Evolutionary conservation across 2,113 vertebrate genomes (phyloP), one percentile per base, ranked within the genome.

Genomic region (Seriola rivoliana): DNA sequence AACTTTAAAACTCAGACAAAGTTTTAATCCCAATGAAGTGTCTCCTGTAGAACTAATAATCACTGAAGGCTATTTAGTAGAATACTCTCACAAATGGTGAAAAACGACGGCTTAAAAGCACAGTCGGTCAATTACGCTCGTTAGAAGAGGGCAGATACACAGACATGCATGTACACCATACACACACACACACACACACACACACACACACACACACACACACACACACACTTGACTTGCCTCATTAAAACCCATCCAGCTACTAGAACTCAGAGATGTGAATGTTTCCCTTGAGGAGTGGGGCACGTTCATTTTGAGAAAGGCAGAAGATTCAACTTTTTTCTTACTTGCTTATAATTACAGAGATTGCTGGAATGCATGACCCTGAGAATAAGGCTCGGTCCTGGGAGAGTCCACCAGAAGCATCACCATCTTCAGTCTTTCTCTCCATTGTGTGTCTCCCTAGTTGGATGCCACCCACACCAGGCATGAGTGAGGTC

Each of bases 221-320:
- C 68, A 68, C 74, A 82, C 82, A 84, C 71, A 65, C 76, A 72
- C 86, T 94, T 92, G 92, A 94, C 93, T 95, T 94, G 93, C 92
- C 94, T 95, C 94, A 94, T 95, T 95, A 95, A 95, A 95, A 94
- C 93, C 89, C 90, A 93, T 94, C 93, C 92, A 93, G 88, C 92
- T 93, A 87, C 91, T 81, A 93, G 90, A 95, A 94, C 92, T 94
- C 91, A 87, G 90, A 95, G 93, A 95, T 95, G 92, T 87, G 93
- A 91, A 93, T 88, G 88, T 93, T 91, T 94, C 93, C 87, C 93
- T 92, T 87, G 93, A 94, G 95, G 90, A 92, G 85, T 13, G 54
- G 81, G 84, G 90, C 88, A 85, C 91, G 85, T 91, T 94, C 93
- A 93, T 95, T 94, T 93, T 91, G 91, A 91, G 89, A 91, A 93